phyloP scores from a whole-genome alignment of 2,113 vertebrate genomes.

The Argyrosomus japonicus region DNA sequence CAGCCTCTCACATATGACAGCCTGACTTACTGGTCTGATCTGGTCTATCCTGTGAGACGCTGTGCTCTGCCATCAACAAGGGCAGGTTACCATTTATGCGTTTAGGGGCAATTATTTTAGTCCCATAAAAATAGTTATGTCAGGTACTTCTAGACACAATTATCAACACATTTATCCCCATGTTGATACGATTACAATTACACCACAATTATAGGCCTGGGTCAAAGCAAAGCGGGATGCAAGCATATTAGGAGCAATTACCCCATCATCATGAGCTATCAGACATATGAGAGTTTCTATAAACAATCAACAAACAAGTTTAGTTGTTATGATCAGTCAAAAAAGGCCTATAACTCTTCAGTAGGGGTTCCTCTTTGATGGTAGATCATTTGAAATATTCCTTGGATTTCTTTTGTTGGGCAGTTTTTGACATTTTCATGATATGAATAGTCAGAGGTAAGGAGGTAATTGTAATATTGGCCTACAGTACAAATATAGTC shows the following conservation, averaged over 20 bases:
- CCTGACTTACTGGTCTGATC: constrained; percentile 65
- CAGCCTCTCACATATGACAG: constrained; percentile 68
- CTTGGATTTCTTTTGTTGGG: background rate
- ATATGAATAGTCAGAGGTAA: background rate
- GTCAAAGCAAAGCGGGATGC: background rate
- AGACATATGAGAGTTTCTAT: background rate
- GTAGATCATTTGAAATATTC: background rate
- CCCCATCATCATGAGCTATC: background rate
- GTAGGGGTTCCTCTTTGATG: background rate
- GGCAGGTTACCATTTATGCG: background rate
- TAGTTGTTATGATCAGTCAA: background rate
- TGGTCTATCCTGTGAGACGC: constrained; percentile 44
- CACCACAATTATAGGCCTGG: background rate
- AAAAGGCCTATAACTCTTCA: background rate
- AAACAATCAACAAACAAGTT: background rate
- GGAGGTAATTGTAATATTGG: too few relatives aligned
- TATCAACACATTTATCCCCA: background rate
- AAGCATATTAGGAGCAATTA: background rate
- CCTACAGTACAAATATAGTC: background rate
- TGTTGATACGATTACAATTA: background rate
- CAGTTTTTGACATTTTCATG: background rate
- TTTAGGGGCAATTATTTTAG: background rate
- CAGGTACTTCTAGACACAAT: background rate
- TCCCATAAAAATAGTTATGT: background rate
- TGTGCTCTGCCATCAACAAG: constrained; percentile 12